Evolutionary conservation across 2,113 vertebrate species (phyloP), one percentile per base, ranked within the genome.

Genomic region (Clarias batrachus): DNA sequence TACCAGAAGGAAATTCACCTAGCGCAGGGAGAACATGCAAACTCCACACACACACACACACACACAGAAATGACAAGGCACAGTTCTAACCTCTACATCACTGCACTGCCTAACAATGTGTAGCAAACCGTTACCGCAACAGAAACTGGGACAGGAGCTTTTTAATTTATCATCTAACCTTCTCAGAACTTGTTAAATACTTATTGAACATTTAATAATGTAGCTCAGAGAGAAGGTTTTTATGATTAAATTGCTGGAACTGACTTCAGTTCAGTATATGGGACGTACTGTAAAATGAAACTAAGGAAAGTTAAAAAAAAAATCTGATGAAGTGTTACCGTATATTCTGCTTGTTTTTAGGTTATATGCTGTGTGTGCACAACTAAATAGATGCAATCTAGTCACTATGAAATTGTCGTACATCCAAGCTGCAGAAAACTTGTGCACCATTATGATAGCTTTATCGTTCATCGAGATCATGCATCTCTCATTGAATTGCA

Each of bases 331-430:
- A 54, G 12, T 23, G 52, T 8, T 13, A 8, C 48, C 8, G 48
- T 48, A 59, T 83, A 30, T 59, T 16, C 17, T 23, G 6, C 11
- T 59, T 59, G 37, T 59, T 21, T 57, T 56, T 27, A 14, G 11
- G 37, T 71, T 52, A 56, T 83, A 48, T 48, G 19, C 19, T 30
- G 66, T 0, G 41, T 33, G 27, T 25, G 56, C 14, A 2, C 30
- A n/a, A 23, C 27, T 84, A 84, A 84, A 84, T 37, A 41, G 54
- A 41, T 73, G 0, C 30, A 83, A 27, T 83, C 73, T 4, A 74
- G 48, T 84, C 57, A 77, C 37, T 16, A 76, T 25, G 19, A 56
- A 78, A 66, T 17, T 66, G 27, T 66, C 21, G 70, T 56, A 12
- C 25, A 70, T 83, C 16, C n/a, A 54, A 5, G 62, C 59, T 37